Evolutionary conservation across 2,113 vertebrate species (phyloP).

Genomic region (Gymnorhina tibicen): DNA sequence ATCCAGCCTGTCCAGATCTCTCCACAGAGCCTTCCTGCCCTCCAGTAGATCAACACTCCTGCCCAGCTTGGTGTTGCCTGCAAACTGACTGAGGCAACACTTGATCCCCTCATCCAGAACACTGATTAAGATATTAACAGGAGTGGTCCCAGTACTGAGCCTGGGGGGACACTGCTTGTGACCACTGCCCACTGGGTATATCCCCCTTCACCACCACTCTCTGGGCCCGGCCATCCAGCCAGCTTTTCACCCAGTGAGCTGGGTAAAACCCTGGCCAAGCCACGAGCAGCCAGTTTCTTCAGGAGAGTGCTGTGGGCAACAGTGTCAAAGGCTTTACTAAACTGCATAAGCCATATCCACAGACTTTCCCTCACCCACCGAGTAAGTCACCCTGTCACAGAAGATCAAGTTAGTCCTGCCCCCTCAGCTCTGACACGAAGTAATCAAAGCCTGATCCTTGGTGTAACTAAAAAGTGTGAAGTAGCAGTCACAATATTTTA

Average conservation of each 20-base stretch:
- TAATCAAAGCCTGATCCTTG: background rate
- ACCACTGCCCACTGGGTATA: accelerated
- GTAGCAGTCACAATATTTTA: background rate
- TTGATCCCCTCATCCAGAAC: accelerated
- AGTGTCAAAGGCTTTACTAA: background rate
- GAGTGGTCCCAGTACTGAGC: accelerated
- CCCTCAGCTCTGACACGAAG: background rate
- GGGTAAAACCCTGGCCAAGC: accelerated
- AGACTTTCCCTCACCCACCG: background rate
- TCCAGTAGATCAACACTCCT: background rate
- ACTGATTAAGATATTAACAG: background rate
- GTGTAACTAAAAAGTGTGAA: background rate
- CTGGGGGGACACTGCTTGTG: background rate
- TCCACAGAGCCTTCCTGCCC: background rate
- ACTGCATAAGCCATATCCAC: background rate
- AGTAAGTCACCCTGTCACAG: background rate
- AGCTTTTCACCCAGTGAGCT: background rate
- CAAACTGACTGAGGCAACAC: accelerated
- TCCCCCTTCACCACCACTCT: no score
- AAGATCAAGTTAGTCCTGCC: no score
- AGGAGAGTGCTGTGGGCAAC: background rate
- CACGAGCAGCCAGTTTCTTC: background rate
- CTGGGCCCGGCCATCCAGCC: accelerated
- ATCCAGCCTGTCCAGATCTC: background rate
- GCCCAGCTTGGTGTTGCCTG: background rate